A percentile compares a stretch with the other conserved stretches of the same genome.
Conservation (phyloP, 2,797 vertebrate species). For the Pseudotriccus pelzelni region DNA sequence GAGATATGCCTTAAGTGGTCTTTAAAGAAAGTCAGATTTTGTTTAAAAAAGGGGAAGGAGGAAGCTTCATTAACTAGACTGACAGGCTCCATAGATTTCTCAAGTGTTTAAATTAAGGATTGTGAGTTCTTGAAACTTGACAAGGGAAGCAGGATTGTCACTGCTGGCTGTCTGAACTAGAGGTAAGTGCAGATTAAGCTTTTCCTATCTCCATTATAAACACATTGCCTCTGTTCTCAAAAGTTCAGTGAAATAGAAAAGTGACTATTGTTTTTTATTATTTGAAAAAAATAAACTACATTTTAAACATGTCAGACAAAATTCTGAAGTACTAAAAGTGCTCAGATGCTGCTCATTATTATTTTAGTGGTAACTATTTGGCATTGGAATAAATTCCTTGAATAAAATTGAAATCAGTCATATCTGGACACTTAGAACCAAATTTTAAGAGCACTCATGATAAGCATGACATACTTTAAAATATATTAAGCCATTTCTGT, state of each 20-base stretch:
- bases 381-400: not conserved
- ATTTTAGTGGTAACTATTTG: conserved; percentile 15
- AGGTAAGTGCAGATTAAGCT: conserved; percentile 76
- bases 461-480: not conserved
- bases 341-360: not conserved
- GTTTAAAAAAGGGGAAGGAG: conserved; percentile 71
- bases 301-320: not conserved
- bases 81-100: conserved; percentile 80
- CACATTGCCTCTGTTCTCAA: conserved; percentile 28
- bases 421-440: not conserved
- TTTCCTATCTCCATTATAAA: conserved; percentile 72
- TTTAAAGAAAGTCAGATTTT: conserved; percentile 76
- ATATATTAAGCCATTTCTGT: not conserved
- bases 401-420: not conserved
- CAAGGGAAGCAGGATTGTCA: conserved; percentile 73
- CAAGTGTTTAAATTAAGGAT: conserved; percentile 83
- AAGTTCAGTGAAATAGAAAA: conserved; percentile 8
- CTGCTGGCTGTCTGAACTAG: conserved; percentile 66
- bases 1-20: conserved; percentile 74
- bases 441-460: not conserved
- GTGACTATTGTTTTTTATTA: not conserved
- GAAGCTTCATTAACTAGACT: conserved; percentile 78
- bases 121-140: conserved; percentile 78
- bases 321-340: conserved; percentile 5
- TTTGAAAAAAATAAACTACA: not conserved